Evolutionary conservation across 2,797 vertebrate genomes (phyloP).

Genomic region (Cuculus canorus): DNA sequence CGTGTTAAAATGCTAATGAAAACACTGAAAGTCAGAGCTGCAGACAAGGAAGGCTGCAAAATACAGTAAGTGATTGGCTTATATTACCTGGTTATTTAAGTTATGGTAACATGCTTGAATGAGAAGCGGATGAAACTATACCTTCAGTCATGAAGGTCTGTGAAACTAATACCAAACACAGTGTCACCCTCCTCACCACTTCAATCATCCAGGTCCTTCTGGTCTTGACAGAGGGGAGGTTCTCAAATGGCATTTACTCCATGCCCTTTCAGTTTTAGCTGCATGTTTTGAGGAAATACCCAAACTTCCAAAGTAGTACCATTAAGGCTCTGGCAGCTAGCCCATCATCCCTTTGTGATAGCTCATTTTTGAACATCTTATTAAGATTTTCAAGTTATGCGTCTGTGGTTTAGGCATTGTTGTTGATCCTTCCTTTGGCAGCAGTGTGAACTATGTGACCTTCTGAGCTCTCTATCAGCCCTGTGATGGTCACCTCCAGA

Average conservation of each 20-base stretch:
- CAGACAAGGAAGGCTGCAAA: not conserved
- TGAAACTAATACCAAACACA: not conserved
- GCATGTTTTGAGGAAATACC: not conserved
- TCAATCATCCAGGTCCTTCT: not conserved
- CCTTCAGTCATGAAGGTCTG: too few species aligned
- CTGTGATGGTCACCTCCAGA: not conserved
- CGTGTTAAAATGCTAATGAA: not conserved
- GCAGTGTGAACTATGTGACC: not conserved
- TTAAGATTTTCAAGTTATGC: not conserved
- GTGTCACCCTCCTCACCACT: not conserved
- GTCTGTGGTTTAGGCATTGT: not conserved
- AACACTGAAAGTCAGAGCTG: not conserved
- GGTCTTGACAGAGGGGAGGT: not conserved
- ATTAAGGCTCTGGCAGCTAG: not conserved
- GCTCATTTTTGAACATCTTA: not conserved
- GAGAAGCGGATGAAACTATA: not conserved
- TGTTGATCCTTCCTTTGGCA: not conserved
- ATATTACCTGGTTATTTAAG: not conserved
- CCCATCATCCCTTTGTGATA: not conserved
- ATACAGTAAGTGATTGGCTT: not conserved
- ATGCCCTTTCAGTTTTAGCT: not conserved
- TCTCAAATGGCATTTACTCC: not conserved
- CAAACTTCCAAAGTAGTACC: not conserved
- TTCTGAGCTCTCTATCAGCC: not conserved
- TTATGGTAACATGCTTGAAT: not conserved